Evolutionary conservation across 2,797 vertebrate genomes (phyloP), one percentile per base, ranked within the genome.

Genomic region (Dermochelys coriacea): DNA sequence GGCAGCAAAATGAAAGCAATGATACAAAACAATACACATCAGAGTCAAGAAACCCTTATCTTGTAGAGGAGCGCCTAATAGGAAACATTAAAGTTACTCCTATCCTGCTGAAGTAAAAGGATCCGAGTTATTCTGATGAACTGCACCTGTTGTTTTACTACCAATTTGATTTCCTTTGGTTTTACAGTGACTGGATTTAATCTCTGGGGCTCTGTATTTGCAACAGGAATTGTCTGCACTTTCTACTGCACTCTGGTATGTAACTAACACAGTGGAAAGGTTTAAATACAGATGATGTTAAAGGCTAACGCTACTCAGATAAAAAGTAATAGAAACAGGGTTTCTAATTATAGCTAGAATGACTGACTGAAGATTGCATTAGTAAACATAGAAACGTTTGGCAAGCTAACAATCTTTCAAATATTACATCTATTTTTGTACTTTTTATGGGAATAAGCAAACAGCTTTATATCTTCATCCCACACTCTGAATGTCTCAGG

Each of bases 221-320:
- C 99, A 54, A 99, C 99, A 82, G 98, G 99, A 90, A 94, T 98
- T 74, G 98, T 99, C 93, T 99, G 98, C 96, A 99, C 98, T 3
- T 99, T 99, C 95, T 99, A 98, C 86, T 99, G 98, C 94, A 98
- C 98, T 18, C 91, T 99, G 98, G 98, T 99, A 98, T 29, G 98
- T 98, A 97, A 86, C 8, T 80, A 79, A 10, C 59, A 10, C 5
- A 37, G 61, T 55, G 23, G 31, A 85, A 57, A 12, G 52, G 57
- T 21, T 91, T 89, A 61, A 27, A 51, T 16, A 9, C 19, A 14
- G 50, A 6, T 92, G 34, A 34, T 86, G 89, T 77, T 0, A 77
- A 31, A 37, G 59, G 18, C n/a, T 77, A 88, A 31, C 1, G 6
- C n/a, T 84, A 57, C 9, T 50, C 9, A 59, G 89, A 0, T 1